These are phyloP conservation scores for Trachythela sp. DNA, from an alignment of 64 coral and sea anemone species.

Conservation along the genomic window DNA sequence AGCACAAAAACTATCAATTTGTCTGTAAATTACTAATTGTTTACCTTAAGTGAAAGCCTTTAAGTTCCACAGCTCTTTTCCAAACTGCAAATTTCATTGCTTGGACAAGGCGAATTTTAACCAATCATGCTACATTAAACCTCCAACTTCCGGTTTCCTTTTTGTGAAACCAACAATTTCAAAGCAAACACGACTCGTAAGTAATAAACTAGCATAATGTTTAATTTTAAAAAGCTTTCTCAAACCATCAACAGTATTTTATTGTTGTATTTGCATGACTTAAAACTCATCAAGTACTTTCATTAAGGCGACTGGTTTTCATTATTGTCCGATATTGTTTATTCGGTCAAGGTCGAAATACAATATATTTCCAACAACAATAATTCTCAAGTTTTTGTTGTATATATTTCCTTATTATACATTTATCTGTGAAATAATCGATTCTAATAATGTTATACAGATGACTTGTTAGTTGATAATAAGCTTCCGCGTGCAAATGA, in stretches of 20 bases:
- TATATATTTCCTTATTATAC: background rate
- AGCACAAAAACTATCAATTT: too few relatives aligned
- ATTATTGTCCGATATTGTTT: background rate
- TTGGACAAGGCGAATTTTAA: background rate
- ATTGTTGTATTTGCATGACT: too few relatives aligned
- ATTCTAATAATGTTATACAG: background rate
- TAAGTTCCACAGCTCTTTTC: background rate
- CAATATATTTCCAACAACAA: background rate
- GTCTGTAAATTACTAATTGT: too few relatives aligned
- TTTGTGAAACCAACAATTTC: background rate
- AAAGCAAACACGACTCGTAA: background rate
- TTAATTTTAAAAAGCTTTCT: background rate
- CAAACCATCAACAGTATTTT: background rate
- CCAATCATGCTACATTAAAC: background rate
- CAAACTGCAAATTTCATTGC: background rate
- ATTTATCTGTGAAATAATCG: background rate
- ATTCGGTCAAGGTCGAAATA: background rate
- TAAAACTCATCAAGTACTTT: too few relatives aligned
- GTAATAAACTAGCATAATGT: background rate
- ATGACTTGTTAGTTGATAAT: background rate
- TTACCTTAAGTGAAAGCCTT: background rate
- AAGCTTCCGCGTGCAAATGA: background rate
- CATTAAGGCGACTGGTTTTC: background rate
- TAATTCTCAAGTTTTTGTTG: background rate
- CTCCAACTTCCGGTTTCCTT: background rate